Evolutionary conservation across 2,113 vertebrate species (phyloP).

Genomic region (rabbit (Oryctolagus cuniculus)): DNA sequence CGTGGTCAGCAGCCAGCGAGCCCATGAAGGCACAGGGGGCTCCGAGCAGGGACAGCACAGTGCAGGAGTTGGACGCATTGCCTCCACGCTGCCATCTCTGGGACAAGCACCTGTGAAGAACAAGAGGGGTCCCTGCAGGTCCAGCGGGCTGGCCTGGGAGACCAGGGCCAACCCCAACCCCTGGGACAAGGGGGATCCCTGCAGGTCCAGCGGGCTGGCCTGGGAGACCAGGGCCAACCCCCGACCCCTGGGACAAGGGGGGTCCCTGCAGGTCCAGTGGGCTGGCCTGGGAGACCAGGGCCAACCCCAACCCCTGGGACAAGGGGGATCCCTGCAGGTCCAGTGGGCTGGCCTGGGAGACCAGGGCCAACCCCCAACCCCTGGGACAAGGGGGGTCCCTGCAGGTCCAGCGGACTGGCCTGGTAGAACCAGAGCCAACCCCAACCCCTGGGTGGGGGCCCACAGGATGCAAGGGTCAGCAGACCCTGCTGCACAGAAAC

Average conservation of each 20-base stretch:
- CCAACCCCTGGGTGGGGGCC: no score
- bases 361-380: no score
- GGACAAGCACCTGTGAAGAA: slow-evolving; percentile 89
- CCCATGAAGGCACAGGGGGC: slow-evolving; percentile 93
- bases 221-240: no score
- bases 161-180: background rate
- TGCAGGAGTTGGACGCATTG: slow-evolving; percentile 94
- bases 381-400: no score
- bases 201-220: no score
- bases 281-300: background rate
- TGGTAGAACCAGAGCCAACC: no score
- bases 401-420: no score
- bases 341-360: background rate
- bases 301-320: no score
- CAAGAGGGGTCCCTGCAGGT: background rate
- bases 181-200: no score
- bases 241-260: no score
- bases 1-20: slow-evolving; percentile 88
- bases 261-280: background rate
- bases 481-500: background rate
- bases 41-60: slow-evolving; percentile 91
- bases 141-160: background rate
- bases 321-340: background rate
- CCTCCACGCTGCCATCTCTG: slow-evolving; percentile 95
- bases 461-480: background rate